Evolutionary conservation across 2,888 invertebrate genomes (phyloP).

Genomic region (Andrena chrysosceles): DNA sequence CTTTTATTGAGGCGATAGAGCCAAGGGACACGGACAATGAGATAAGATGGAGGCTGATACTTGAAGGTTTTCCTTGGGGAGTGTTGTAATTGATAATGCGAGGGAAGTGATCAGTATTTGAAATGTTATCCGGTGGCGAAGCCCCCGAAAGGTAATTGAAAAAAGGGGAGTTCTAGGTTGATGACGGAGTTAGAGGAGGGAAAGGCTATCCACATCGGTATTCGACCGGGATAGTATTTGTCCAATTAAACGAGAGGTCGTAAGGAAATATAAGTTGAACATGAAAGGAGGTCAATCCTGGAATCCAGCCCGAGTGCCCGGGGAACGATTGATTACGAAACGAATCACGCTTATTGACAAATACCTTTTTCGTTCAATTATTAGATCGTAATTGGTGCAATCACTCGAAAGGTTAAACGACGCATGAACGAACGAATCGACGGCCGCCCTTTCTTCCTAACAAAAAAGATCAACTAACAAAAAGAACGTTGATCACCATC

Average conservation of each 20-base stretch:
- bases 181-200: constrained; percentile 33
- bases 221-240: constrained; percentile 58
- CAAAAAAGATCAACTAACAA: not conserved
- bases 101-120: constrained; percentile 53
- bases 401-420: not conserved
- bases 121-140: constrained; percentile 51
- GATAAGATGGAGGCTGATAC: constrained; percentile 1
- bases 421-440: not conserved
- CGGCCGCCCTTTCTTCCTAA: not conserved
- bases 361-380: not conserved
- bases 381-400: constrained; percentile 8
- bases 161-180: constrained; percentile 35
- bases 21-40: not conserved
- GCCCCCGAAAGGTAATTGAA: constrained; percentile 54
- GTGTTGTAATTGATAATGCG: constrained; percentile 56
- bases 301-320: constrained; percentile 33
- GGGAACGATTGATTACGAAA: constrained; percentile 48
- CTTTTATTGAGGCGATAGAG: constrained; percentile 1
- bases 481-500: not conserved
- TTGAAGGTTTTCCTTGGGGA: constrained; percentile 45
- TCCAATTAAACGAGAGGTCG: constrained; percentile 61
- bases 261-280: constrained; percentile 63
- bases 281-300: constrained; percentile 56
- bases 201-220: constrained; percentile 53
- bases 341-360: constrained; percentile 38